Conservation (phyloP, 2,113 vertebrate genomes). For the Arothron firmamentum region DNA sequence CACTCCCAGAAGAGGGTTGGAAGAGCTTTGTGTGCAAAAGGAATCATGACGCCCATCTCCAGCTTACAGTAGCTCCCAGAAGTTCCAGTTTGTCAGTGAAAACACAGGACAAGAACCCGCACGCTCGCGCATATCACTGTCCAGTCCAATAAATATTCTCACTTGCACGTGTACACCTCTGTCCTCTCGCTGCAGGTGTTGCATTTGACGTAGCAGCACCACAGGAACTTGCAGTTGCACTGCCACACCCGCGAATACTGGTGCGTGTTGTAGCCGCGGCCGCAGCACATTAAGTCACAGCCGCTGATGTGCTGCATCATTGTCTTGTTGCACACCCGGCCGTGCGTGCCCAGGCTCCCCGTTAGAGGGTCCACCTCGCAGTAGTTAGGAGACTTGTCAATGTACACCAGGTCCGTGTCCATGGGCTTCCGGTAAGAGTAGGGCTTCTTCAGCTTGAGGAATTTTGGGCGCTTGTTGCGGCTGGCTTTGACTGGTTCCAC, state of each 20-base stretch:
- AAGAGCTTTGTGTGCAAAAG: constrained; percentile 65
- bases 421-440: constrained; percentile 94
- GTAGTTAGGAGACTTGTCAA: constrained; percentile 96
- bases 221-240: constrained; percentile 98
- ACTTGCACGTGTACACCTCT: constrained; percentile 97
- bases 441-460: constrained; percentile 96
- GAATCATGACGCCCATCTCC: constrained; percentile 39
- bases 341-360: constrained; percentile 91
- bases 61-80: constrained; percentile 33
- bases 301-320: constrained; percentile 88
- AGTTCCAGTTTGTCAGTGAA: too few species aligned
- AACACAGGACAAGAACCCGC: too few species aligned
- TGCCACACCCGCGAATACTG: constrained; percentile 98
- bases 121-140: background rate
- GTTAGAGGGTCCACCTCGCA: constrained; percentile 90
- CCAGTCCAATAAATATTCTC: constrained; percentile 70
- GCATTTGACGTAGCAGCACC: constrained; percentile 98
- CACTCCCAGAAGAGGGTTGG: constrained; percentile 27
- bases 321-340: constrained; percentile 94
- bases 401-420: constrained; percentile 96
- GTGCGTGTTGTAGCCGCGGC: constrained; percentile 96
- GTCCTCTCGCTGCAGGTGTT: constrained; percentile 98
- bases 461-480: constrained; percentile 92
- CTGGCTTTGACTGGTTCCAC: constrained; percentile 92
- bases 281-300: constrained; percentile 97